phyloP scores from a whole-genome alignment of 2,797 vertebrate genomes.

The Hippopotamyrus pictus region DNA sequence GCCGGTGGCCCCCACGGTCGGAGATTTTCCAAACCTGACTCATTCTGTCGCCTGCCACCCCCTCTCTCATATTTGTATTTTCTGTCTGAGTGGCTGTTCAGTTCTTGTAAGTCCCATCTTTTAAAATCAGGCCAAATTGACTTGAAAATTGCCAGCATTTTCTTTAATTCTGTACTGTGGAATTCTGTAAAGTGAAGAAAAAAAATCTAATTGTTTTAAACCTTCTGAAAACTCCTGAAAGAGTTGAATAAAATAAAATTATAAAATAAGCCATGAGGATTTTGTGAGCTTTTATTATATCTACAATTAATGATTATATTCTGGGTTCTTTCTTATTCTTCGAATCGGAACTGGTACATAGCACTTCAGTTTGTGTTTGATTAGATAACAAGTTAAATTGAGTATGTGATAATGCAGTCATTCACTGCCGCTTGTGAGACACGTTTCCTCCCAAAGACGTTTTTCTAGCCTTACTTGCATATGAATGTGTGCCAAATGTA shows the following conservation, averaged over 20 bases:
- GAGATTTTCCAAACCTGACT: slow-evolving; percentile 54
- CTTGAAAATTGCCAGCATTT: slow-evolving; percentile 11
- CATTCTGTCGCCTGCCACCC: slow-evolving; percentile 52
- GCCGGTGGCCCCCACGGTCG: slow-evolving; percentile 6
- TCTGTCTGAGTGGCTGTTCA: slow-evolving; percentile 43
- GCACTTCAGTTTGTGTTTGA: neutral
- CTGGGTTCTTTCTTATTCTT: neutral
- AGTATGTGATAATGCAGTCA: neutral
- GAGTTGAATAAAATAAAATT: neutral
- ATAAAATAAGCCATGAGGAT: neutral
- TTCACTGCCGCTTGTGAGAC: neutral
- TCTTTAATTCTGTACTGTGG: neutral
- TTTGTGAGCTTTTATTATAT: neutral
- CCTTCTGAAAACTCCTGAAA: neutral
- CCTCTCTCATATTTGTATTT: slow-evolving; percentile 34
- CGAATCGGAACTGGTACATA: neutral
- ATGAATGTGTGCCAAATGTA: neutral
- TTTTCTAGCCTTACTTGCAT: neutral
- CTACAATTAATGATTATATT: neutral
- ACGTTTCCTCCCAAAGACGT: neutral
- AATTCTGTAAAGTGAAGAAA: neutral
- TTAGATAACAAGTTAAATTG: neutral
- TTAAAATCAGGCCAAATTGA: slow-evolving; percentile 56
- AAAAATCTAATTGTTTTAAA: neutral
- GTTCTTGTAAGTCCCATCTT: slow-evolving; percentile 67